Conservation (phyloP, 2,113 vertebrate genomes). For the Cinclus cinclus region DNA sequence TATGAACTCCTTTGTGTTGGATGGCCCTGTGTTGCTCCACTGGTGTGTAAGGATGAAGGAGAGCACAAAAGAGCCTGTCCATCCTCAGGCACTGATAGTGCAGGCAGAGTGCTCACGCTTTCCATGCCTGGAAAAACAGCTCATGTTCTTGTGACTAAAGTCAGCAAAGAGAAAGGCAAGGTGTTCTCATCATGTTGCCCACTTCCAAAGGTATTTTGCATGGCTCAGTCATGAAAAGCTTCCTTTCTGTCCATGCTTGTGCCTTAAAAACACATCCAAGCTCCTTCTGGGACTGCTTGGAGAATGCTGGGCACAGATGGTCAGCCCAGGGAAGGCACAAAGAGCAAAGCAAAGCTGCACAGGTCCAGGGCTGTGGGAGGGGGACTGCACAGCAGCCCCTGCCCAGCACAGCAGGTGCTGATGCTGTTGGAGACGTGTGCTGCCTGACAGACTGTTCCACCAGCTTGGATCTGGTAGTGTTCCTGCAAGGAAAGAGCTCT, state of each 20-base stretch:
- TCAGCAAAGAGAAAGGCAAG: not conserved
- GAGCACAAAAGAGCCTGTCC: not conserved
- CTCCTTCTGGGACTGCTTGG: not conserved
- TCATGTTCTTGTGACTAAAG: not conserved
- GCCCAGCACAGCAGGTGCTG: not conserved
- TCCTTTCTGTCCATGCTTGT: not conserved
- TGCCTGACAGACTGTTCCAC: not conserved
- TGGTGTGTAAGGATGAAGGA: not conserved
- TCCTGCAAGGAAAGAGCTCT: not conserved
- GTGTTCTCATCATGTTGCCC: not conserved
- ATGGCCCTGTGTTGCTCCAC: not conserved
- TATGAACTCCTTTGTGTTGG: not conserved
- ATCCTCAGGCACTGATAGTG: not conserved
- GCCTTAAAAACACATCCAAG: not conserved
- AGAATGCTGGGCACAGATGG: accelerated
- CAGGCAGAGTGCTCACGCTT: not conserved
- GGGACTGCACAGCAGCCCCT: not conserved
- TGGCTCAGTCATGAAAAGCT: not conserved
- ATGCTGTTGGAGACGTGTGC: not conserved
- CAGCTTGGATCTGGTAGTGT: not conserved
- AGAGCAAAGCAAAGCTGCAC: not conserved
- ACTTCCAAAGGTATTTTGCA: not conserved
- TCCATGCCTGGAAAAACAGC: not conserved
- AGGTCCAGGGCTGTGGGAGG: not conserved
- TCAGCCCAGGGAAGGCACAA: not conserved